phyloP scores from a whole-genome alignment of 2,888 invertebrate species.

The Junonia oenone region DNA sequence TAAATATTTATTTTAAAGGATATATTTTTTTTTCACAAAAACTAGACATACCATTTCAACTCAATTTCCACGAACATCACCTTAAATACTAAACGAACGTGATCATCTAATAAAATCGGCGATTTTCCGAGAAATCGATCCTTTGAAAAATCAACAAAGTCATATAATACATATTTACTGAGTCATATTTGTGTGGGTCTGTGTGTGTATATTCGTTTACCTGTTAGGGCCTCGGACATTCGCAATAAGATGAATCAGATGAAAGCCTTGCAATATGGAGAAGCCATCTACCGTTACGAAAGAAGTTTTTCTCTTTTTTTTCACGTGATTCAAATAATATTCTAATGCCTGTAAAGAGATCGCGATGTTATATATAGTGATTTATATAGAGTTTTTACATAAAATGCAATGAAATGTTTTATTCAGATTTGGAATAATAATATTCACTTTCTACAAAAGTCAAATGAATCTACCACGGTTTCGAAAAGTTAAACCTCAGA shows the following conservation, averaged over 20 bases:
- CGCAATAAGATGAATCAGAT: slow-evolving; percentile 57
- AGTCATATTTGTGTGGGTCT: slow-evolving; percentile 26
- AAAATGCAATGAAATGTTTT: no score
- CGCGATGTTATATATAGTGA: no score
- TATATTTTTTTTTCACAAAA: no score
- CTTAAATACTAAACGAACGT: neutral
- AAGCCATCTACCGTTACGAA: slow-evolving; percentile 16
- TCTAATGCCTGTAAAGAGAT: no score
- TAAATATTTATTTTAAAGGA: no score
- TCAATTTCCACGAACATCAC: no score
- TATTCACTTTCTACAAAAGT: no score
- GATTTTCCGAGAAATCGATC: neutral
- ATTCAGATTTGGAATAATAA: no score
- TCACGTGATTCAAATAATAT: neutral
- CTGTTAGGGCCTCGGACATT: slow-evolving; percentile 51
- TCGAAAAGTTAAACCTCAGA: no score
- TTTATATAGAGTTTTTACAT: no score
- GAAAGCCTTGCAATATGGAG: slow-evolving; percentile 8
- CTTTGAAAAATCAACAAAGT: neutral
- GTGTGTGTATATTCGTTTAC: slow-evolving; percentile 47
- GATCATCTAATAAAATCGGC: neutral
- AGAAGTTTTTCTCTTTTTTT: neutral
- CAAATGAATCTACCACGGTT: no score
- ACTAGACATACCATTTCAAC: no score
- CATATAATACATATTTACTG: neutral